Conservation (phyloP, 2,888 invertebrate species). For the Fragum whitleyi region DNA sequence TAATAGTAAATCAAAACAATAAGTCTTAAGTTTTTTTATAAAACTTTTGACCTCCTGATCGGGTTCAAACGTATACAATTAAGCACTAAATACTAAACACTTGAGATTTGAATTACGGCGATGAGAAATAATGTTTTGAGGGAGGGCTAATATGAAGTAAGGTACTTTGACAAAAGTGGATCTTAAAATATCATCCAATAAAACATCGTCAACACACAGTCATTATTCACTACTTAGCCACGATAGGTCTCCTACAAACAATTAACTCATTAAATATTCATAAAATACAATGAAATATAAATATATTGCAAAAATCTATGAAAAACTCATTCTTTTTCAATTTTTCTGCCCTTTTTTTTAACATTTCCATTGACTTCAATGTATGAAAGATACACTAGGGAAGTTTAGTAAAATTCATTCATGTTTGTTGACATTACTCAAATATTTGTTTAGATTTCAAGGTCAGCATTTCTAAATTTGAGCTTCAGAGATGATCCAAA, state of each 20-base stretch:
- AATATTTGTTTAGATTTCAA: slow-evolving; percentile 18
- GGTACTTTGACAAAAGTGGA: slow-evolving; percentile 24
- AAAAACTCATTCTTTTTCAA: background rate
- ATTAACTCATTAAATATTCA: slow-evolving; percentile 18
- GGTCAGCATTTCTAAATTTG: background rate
- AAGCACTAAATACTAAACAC: background rate
- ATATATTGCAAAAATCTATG: background rate
- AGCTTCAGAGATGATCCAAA: background rate
- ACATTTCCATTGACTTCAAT: background rate
- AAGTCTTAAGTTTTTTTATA: background rate
- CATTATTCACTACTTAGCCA: background rate
- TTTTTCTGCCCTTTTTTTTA: background rate
- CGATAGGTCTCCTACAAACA: slow-evolving; percentile 17
- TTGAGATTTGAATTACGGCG: slow-evolving; percentile 5
- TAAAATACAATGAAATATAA: slow-evolving; percentile 3
- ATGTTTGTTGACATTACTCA: slow-evolving; percentile 1
- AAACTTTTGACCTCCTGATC: background rate
- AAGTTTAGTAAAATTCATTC: too few relatives aligned
- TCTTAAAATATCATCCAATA: slow-evolving; percentile 25
- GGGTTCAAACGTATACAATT: background rate
- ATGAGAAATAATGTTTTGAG: slow-evolving; percentile 9
- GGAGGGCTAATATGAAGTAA: slow-evolving; percentile 5
- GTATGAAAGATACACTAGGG: too few relatives aligned
- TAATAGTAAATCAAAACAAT: background rate
- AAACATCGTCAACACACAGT: background rate